Base-by-base conservation (phyloP, 2,113 vertebrate species). In the Poicephalus meyeri region DNA sequence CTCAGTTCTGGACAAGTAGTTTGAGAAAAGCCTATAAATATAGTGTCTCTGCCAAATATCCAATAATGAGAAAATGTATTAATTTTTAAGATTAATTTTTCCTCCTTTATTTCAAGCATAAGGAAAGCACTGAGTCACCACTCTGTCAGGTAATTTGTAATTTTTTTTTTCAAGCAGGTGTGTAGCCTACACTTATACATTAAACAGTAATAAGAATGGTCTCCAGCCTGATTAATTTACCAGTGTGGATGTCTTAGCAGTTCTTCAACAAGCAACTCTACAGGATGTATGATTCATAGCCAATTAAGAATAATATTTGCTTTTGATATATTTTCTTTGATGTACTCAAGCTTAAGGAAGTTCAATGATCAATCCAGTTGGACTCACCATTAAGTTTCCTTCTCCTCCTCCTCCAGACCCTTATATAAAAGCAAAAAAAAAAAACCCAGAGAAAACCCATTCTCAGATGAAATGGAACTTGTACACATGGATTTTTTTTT, bases 171-270 rank as follows among this genome's bases (percentile, higher is more conserved):
- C 47, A 60, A 84, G 56, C 9, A 55, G 42, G 64, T 76, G 7
- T 33, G 44, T 76, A 29, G 25, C 16, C 52, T 86, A 46, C 6
- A 6, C 6, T 84, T 88, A 63, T 33, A 81, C 87, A 79, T 71
- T 85, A 86, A 82, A 47, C 13, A 47, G 28, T 65, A 56, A 72
- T 56, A 86, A 83, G 63, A 90, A 80, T 39, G 21, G 39, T 86
- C 35, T 88, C 35, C 8, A 72, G 39, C 29, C 20, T 88, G 52
- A 82, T 72, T 84, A 89, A 87, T 81, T 86, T 94, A 65, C 50
- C 44, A 60, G 12, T 50, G 28, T 76, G 42, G 4, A 58, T 81
- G 33, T 39, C 44, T 71, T 66, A 87, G 46, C 31, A 91, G n/a
- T 53, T 63, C 58, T 90, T 93, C 70, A 72, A 18, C 8, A 74